Percentiles rank a stretch among this genome's conserved stretches.
phyloP scores from a whole-genome alignment of 2,113 vertebrate genomes.

The Cardinalis cardinalis region DNA sequence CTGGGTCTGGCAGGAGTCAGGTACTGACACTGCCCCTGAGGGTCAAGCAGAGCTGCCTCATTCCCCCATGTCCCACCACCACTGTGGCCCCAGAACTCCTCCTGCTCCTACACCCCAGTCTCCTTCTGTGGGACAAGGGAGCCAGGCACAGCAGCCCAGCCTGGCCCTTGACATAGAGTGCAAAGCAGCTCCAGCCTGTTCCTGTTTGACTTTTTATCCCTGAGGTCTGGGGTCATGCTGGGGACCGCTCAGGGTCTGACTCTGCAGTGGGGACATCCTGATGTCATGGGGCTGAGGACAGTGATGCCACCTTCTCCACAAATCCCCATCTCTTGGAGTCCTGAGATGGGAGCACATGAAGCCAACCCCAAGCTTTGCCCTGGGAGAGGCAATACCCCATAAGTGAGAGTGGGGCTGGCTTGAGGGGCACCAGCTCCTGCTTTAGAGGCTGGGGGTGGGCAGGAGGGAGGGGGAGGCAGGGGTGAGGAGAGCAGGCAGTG shows the following conservation, averaged over 20 bases:
- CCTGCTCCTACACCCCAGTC: neutral
- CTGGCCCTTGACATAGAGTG: neutral
- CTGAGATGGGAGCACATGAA: neutral
- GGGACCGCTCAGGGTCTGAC: fast-evolving
- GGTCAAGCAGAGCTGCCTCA: neutral
- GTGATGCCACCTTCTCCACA: neutral
- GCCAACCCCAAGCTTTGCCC: neutral
- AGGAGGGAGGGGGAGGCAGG: neutral
- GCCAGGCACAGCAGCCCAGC: neutral
- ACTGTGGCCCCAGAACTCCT: neutral
- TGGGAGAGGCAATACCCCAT: neutral
- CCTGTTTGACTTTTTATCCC: neutral
- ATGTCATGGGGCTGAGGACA: neutral
- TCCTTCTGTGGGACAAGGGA: neutral
- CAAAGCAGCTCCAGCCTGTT: neutral
- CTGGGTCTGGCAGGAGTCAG: neutral
- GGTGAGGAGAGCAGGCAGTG: neutral
- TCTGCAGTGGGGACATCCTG: fast-evolving
- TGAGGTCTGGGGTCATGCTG: neutral
- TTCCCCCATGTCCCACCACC: neutral
- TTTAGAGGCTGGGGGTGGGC: neutral
- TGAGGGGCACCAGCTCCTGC: neutral
- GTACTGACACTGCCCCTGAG: fast-evolving
- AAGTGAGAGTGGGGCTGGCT: neutral
- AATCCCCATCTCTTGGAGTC: neutral